These are phyloP conservation scores for Tenebrosternarchus preto DNA, from an alignment of 2,113 vertebrate species.

Conservation along the genomic window DNA sequence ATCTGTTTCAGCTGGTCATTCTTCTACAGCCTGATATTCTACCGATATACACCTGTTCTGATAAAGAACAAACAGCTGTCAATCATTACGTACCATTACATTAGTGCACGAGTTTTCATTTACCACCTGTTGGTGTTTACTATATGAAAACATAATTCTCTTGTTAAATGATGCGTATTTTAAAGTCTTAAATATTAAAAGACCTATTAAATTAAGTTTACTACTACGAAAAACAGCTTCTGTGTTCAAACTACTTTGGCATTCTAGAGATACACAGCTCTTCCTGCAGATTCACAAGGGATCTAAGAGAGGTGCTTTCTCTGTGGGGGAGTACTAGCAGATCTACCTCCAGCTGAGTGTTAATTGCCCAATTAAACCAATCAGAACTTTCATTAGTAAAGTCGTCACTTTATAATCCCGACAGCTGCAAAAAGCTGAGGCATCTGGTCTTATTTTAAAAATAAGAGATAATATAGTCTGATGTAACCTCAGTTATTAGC, in stretches of 20 bases:
- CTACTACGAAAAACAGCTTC: background rate
- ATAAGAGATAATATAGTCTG: background rate
- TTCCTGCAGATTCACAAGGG: conserved; percentile 1
- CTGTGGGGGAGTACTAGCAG: conserved; percentile 51
- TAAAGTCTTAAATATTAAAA: background rate
- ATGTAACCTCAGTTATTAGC: background rate
- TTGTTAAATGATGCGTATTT: background rate
- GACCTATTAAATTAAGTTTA: background rate
- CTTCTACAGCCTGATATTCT: too few species aligned
- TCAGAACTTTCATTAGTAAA: conserved; percentile 72
- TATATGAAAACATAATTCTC: background rate
- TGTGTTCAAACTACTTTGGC: too few species aligned
- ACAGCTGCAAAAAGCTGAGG: conserved; percentile 4
- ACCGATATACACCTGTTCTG: too few species aligned
- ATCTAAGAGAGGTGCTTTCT: conserved; percentile 34
- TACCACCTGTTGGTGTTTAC: background rate
- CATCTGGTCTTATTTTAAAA: conserved; percentile 9
- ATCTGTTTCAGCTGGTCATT: too few species aligned
- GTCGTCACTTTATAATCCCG: conserved; percentile 18
- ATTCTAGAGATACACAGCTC: background rate
- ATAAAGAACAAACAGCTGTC: too few species aligned
- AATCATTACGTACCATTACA: too few species aligned
- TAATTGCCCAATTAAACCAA: conserved; percentile 80
- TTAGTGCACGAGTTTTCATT: background rate
- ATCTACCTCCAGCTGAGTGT: conserved; percentile 72